A percentile compares a stretch with the other conserved stretches of the same genome.
Evolutionary conservation across 37 sponge, comb jelly and placozoan genomes (phyloP).

Genomic region (Oopsacas minuta): DNA sequence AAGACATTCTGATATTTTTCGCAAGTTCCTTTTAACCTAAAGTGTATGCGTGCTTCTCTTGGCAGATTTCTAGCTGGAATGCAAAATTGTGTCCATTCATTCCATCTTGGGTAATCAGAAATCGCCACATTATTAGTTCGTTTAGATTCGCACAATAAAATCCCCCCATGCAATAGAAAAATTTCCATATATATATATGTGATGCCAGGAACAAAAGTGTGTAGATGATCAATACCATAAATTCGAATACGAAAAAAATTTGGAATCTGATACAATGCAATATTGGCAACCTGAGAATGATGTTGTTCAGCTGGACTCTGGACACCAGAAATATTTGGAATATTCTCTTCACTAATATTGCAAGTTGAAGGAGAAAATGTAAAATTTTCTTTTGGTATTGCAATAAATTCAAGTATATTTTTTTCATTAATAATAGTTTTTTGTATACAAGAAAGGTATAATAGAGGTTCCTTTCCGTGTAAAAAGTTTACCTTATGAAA

Average conservation of each 20-base stretch:
- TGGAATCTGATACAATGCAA: background rate
- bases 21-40: slow-evolving; percentile 42
- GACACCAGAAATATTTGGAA: background rate
- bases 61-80: slow-evolving; percentile 53
- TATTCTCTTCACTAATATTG: background rate
- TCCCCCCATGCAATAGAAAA: background rate
- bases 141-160: background rate
- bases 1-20: background rate
- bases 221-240: background rate
- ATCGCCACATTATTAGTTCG: background rate
- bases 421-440: background rate
- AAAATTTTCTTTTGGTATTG: too few species aligned
- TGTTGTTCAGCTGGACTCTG: background rate
- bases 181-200: background rate
- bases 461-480: background rate
- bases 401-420: background rate
- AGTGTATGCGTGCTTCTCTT: slow-evolving; percentile 22
- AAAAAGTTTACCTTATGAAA: background rate
- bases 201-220: background rate
- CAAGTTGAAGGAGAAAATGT: background rate
- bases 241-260: background rate
- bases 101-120: slow-evolving; percentile 48
- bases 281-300: background rate
- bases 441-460: background rate
- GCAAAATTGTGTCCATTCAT: slow-evolving; percentile 66